These are phyloP conservation scores for Latrodectus elegans DNA, from an alignment of 2,888 invertebrate species.

Conservation along the genomic window DNA sequence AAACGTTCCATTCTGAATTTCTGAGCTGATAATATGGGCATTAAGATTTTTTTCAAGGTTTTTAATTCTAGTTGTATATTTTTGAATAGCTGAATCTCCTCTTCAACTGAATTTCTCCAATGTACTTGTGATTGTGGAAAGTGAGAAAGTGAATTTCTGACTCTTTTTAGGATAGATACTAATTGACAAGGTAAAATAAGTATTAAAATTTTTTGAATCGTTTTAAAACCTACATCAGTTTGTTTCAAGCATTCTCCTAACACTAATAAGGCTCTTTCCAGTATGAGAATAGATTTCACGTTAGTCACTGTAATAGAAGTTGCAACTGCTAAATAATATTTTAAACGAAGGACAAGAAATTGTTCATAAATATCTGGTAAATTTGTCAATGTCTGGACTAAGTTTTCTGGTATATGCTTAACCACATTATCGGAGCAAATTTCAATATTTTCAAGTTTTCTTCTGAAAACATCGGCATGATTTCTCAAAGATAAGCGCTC, in stretches of 20 bases:
- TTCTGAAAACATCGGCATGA: no score
- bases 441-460: no score
- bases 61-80: constrained; percentile 12
- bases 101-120: constrained; percentile 7
- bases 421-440: no score
- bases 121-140: constrained; percentile 3
- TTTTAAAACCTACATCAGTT: constrained; percentile 12
- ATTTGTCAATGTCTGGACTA: no score
- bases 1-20: constrained; percentile 7
- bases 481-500: no score
- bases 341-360: no score
- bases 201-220: constrained; percentile 21
- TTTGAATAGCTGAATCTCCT: constrained; percentile 14
- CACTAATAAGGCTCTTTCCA: not conserved
- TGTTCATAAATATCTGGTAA: no score
- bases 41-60: not conserved
- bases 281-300: no score
- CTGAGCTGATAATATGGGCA: constrained; percentile 7
- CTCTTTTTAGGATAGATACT: constrained; percentile 10
- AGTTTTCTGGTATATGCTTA: no score
- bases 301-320: no score
- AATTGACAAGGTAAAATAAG: constrained; percentile 13
- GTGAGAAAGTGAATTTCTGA: constrained; percentile 26
- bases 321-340: no score
- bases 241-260: constrained; percentile 42